Evolutionary conservation across 2,113 vertebrate genomes (phyloP), one percentile per base, ranked within the genome.

Genomic region (Ia io): DNA sequence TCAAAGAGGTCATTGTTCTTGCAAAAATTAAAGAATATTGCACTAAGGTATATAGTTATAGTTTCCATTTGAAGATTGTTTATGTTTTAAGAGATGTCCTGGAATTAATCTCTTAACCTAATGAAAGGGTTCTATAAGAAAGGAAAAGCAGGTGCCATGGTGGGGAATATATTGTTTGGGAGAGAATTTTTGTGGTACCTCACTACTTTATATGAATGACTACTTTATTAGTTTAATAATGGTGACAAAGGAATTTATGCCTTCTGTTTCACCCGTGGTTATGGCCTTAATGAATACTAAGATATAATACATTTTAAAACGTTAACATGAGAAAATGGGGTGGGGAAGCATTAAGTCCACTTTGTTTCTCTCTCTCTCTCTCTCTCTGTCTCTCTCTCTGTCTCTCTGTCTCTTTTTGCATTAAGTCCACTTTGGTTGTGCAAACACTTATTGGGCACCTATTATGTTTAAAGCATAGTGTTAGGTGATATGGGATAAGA

Each of bases 31-130:
- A 79, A 25, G 83, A 91, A 30, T 32, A 61, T 30, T 35, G 7
- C 18, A 44, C 23, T 89, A 90, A 77, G 30, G 18, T 49, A 76
- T 47, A 76, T 28, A 91, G 56, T 49, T 74, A 37, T 32, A 23
- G 22, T 73, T 91, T 89, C 25, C 42, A 77, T 83, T 83, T 82
- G 42, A 70, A 88, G 22, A 53, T 80, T 84, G 82, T 94, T 53
- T 53, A 44, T 83, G 67, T 84, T 80, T 91, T 85, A 70, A 89
- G 74, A 89, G 18, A 37, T 8, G 10, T 70, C 67, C 13, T 85
- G 32, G 28, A 89, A 95, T 65, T 77, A 95, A 83, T 93, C 11
- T 32, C 37, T 59, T 88, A 73, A 84, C 63, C 17, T 73, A 80
- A 79, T 53, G n/a, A 73, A 80, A 67, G 10, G 12, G 17, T 78